Conservation (phyloP, 2,888 invertebrate genomes). For the Sialis lutaria region DNA sequence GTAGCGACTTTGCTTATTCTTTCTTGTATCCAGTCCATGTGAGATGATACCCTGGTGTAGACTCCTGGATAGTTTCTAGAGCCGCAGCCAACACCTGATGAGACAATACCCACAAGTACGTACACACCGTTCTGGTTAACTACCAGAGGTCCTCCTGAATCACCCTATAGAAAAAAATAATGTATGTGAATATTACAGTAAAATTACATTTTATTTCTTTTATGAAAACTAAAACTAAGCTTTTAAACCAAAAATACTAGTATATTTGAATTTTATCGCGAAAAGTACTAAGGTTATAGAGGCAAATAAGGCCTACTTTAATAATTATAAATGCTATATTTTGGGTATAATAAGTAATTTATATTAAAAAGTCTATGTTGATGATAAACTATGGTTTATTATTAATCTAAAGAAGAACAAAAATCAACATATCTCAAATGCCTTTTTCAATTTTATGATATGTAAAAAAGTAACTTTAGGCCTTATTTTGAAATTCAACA, state of each 20-base stretch:
- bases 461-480: too few species aligned
- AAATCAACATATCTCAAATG: too few species aligned
- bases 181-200: background rate
- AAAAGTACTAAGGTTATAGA: too few species aligned
- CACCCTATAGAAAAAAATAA: conserved; percentile 10
- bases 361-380: too few species aligned
- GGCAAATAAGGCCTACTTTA: too few species aligned
- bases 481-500: too few species aligned
- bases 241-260: background rate
- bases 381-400: too few species aligned
- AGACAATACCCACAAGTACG: conserved; percentile 11
- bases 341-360: too few species aligned
- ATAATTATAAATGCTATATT: too few species aligned
- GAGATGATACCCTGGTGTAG: conserved; percentile 12
- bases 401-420: too few species aligned
- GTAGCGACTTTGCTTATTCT: conserved; percentile 10
- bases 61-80: conserved; percentile 12
- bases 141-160: conserved; percentile 14
- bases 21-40: conserved; percentile 10
- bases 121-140: conserved; percentile 7
- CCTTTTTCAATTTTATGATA: too few species aligned
- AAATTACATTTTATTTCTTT: background rate
- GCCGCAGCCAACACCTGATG: conserved; percentile 12
- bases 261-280: too few species aligned
- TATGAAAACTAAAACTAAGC: background rate